Evolutionary conservation across 1,140 invertebrate species (phyloP).

Genomic region (Anastrepha ludens): DNA sequence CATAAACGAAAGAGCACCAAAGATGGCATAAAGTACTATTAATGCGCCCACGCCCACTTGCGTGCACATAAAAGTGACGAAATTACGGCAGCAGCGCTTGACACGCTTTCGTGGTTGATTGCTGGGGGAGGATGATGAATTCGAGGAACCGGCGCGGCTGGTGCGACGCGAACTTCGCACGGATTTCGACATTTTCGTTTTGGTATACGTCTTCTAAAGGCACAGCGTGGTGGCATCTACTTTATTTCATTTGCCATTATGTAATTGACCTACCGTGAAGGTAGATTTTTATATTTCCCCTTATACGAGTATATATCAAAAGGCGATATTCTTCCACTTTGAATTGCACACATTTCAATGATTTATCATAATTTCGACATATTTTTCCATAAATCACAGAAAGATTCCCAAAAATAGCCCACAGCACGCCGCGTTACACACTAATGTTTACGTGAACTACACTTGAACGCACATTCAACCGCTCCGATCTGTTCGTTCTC

Average conservation of each 20-base stretch:
- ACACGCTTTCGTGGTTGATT: conserved; percentile 80
- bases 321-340: not conserved
- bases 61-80: conserved; percentile 93
- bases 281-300: not conserved
- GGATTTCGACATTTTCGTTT: conserved; percentile 56
- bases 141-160: conserved; percentile 58
- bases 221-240: not conserved
- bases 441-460: not conserved
- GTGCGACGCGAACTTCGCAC: conserved; percentile 51
- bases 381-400: conserved; percentile 6
- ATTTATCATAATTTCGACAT: conserved; percentile 4
- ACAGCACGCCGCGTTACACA: conserved; percentile 19
- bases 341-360: not conserved
- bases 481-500: conserved; percentile 1
- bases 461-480: not conserved
- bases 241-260: conserved; percentile 22
- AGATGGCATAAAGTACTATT: conserved; percentile 94
- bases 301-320: not conserved
- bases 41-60: conserved; percentile 96
- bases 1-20: conserved; percentile 95
- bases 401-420: conserved; percentile 10
- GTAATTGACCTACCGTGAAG: not conserved
- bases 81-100: conserved; percentile 85
- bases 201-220: not conserved
- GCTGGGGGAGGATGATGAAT: conserved; percentile 79